Percentiles rank a stretch among this genome's conserved stretches.
These are phyloP conservation scores for Rallus limicola DNA, from an alignment of 2,113 vertebrate genomes.

Conservation along the genomic window DNA sequence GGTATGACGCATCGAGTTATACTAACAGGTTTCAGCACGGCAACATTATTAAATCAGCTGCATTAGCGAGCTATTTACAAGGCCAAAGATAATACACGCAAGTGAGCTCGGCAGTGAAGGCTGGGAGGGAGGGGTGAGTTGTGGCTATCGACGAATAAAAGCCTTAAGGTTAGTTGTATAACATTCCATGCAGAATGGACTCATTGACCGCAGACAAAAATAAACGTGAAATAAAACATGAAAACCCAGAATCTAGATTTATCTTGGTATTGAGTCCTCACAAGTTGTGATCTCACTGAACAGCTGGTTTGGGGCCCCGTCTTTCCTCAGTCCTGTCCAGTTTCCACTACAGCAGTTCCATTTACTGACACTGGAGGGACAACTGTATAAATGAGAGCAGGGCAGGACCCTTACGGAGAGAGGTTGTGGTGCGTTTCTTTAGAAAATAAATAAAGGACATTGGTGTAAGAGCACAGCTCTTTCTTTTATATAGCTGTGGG, in stretches of 20 bases:
- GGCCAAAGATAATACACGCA: slow-evolving; percentile 6
- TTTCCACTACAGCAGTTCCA: neutral
- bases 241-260: slow-evolving; percentile 16
- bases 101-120: neutral
- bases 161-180: slow-evolving; percentile 55
- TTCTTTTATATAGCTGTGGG: neutral
- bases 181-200: slow-evolving; percentile 72
- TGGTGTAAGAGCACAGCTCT: neutral
- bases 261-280: slow-evolving; percentile 1
- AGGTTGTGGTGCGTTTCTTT: neutral
- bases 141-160: neutral
- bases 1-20: slow-evolving; percentile 73
- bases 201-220: neutral
- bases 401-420: neutral
- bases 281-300: neutral
- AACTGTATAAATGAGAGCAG: neutral
- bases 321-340: neutral
- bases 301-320: neutral
- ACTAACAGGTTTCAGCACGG: slow-evolving; percentile 73
- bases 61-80: slow-evolving; percentile 58
- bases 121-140: neutral
- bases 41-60: slow-evolving; percentile 61
- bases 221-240: slow-evolving; percentile 16
- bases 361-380: neutral
- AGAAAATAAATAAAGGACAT: neutral